Evolutionary conservation across 2,888 invertebrate genomes (phyloP).

Genomic region (Boloria euphrosyne): DNA sequence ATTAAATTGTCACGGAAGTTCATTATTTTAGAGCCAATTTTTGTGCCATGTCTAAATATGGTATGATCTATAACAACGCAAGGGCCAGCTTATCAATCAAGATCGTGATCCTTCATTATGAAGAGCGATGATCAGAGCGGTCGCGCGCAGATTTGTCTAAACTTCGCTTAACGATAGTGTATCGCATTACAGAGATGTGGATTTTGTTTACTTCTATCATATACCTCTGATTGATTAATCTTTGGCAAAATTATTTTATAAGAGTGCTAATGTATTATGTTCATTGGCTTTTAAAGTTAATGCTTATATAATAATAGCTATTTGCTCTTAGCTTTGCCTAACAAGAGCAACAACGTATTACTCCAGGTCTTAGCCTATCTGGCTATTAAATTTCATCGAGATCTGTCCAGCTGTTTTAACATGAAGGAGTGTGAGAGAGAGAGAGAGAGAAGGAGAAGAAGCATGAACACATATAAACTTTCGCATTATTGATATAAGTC

Average conservation of each 20-base stretch:
- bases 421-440: too few species aligned
- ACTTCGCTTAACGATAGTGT: constrained; percentile 63
- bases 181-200: constrained; percentile 38
- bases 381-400: too few species aligned
- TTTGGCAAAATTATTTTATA: constrained; percentile 3
- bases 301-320: too few species aligned
- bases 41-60: constrained; percentile 42
- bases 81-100: constrained; percentile 78
- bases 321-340: too few species aligned
- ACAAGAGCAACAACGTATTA: too few species aligned
- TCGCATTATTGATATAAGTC: too few species aligned
- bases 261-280: neutral
- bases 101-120: constrained; percentile 79
- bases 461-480: too few species aligned
- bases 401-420: too few species aligned
- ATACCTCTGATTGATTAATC: constrained; percentile 6
- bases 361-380: too few species aligned
- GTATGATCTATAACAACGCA: constrained; percentile 48
- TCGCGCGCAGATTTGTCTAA: constrained; percentile 73
- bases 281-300: too few species aligned
- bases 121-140: constrained; percentile 71
- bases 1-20: too few species aligned
- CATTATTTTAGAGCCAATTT: neutral
- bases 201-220: constrained; percentile 36
- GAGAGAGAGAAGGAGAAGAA: too few species aligned